Conservation (phyloP, 2,888 invertebrate genomes). For the Strigamia crassipes region DNA sequence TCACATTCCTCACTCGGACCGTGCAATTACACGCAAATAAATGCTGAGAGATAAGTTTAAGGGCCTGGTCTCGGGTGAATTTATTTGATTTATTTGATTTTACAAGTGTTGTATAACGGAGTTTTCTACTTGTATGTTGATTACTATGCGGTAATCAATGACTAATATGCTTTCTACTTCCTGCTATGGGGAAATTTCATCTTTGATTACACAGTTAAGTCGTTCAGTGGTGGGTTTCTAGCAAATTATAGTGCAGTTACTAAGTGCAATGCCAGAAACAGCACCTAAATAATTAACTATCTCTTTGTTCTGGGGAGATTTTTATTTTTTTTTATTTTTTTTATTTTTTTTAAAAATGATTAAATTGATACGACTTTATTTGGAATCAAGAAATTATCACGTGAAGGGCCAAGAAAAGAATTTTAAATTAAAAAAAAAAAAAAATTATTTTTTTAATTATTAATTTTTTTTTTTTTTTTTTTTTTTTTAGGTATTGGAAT, state of each 20-base stretch:
- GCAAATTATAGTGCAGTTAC: neutral
- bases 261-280: neutral
- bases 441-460: too few species aligned
- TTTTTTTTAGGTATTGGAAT: too few species aligned
- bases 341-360: neutral
- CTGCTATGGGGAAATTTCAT: neutral
- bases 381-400: too few species aligned
- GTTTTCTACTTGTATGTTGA: too few species aligned
- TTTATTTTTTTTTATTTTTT: neutral
- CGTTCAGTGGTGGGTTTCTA: neutral
- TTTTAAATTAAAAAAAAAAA: too few species aligned
- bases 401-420: too few species aligned
- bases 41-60: neutral
- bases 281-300: neutral
- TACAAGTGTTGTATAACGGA: too few species aligned
- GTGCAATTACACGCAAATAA: neutral
- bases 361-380: too few species aligned
- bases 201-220: neutral
- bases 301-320: neutral
- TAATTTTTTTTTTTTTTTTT: too few species aligned
- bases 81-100: too few species aligned
- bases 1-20: neutral
- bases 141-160: too few species aligned
- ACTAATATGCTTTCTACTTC: neutral
- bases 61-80: neutral